These are phyloP conservation scores for Glyptemys insculpta DNA, from an alignment of 2,797 vertebrate genomes.

Conservation along the genomic window DNA sequence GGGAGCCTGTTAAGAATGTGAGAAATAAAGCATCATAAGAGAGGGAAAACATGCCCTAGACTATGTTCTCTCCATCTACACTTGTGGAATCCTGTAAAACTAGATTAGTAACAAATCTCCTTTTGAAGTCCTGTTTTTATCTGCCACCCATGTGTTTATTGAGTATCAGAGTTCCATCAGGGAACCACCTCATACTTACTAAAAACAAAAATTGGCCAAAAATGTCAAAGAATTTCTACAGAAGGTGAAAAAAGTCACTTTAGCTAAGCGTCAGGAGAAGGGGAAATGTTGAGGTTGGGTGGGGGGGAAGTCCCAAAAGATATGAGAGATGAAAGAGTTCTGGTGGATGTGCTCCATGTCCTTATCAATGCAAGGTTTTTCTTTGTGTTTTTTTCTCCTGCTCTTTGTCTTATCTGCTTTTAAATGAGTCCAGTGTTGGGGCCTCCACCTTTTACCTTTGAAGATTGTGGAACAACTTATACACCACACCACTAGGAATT, in stretches of 20 bases:
- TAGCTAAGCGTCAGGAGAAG: background rate
- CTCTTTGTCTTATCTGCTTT: background rate
- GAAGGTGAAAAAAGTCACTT: too few species aligned
- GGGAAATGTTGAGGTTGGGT: too few species aligned
- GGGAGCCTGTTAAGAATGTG: background rate
- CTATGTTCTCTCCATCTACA: background rate
- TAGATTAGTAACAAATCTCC: background rate
- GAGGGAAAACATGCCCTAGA: background rate
- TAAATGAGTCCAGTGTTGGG: background rate
- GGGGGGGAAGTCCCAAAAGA: too few species aligned
- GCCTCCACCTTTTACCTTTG: background rate
- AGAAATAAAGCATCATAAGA: background rate
- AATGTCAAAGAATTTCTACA: too few species aligned
- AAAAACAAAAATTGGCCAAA: too few species aligned
- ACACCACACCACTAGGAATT: background rate
- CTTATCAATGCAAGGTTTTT: background rate
- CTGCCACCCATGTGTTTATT: background rate
- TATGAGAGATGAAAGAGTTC: too few species aligned
- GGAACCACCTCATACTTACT: background rate
- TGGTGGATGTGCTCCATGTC: background rate
- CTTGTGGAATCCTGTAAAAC: background rate
- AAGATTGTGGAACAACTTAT: background rate
- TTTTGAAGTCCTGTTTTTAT: background rate
- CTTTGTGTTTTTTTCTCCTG: background rate
- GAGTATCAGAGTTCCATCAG: background rate